Evolutionary conservation across 2,888 invertebrate genomes (phyloP), one percentile per base, ranked within the genome.

Genomic region (Lutraria lutraria): DNA sequence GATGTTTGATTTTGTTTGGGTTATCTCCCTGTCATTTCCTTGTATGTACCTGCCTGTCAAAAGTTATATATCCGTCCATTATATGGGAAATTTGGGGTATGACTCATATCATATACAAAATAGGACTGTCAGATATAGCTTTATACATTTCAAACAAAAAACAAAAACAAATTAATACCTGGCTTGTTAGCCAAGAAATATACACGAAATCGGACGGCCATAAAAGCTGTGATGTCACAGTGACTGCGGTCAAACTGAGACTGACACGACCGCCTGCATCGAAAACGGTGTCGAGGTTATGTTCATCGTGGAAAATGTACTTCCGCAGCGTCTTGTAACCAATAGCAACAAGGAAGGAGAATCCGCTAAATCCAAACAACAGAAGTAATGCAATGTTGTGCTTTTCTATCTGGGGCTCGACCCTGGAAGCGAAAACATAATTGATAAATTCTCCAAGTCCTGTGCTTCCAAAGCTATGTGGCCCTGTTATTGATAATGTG

Each of bases 191-290:
- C 3, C 94, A 94, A 8, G 94, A 89, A 84, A 93, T 93, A 86
- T 95, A 94, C 0, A 94, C 91, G 63, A 95, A 93, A 87, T 95
- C 94, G 8, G 94, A 94, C 15, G 95, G 95, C 95, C 95, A 95
- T 56, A 95, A 89, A 19, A 94, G 89, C 81, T 95, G 95, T 85
- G 94, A 93, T 72, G 94, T 94, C 85, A 94, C 94, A 0, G 95
- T 95, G 15, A 94, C 94, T 0, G 94, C 94, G 2, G 95, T 94
- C 53, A 95, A 85, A 87, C 94, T 94, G 76, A 93, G 88, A 80
- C 93, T 93, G 13, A 95, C 94, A 31, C 93, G 92, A 4, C 95
- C 94, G 0, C 91, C 91, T 10, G 89, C 89, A 60, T 91, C 89
- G 56, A 90, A 94, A 4, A 93, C 91, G n/a, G 93, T 93, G 89